These are phyloP conservation scores for Wasmannia auropunctata DNA, from an alignment of 1,140 invertebrate species.

Conservation along the genomic window DNA sequence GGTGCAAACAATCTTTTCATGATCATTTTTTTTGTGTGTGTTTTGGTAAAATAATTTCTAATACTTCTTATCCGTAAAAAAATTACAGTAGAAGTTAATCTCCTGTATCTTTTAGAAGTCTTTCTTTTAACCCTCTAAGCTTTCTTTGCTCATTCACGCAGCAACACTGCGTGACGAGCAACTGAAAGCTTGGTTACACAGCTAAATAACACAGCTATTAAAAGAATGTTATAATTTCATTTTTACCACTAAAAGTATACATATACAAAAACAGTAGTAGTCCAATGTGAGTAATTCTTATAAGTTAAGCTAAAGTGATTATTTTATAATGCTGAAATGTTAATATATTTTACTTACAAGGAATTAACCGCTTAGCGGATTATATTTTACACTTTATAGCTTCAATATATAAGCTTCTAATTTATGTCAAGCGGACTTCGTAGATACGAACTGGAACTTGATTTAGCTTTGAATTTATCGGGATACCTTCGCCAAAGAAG, in stretches of 20 bases:
- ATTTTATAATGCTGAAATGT: neutral
- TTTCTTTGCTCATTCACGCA: neutral
- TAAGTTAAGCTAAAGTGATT: neutral
- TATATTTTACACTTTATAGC: neutral
- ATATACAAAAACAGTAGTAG: neutral
- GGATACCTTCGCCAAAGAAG: neutral
- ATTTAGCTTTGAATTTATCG: slow-evolving; percentile 5
- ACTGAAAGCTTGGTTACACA: neutral
- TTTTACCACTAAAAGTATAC: neutral
- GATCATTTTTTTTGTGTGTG: neutral
- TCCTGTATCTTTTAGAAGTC: neutral
- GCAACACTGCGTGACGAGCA: neutral
- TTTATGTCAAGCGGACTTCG: neutral
- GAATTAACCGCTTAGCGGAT: neutral
- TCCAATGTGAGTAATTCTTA: neutral
- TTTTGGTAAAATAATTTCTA: neutral
- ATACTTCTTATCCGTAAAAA: neutral
- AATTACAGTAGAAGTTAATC: neutral
- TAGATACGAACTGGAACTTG: neutral
- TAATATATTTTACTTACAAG: neutral
- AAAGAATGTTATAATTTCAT: neutral
- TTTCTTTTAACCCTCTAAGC: neutral
- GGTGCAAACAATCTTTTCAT: neutral
- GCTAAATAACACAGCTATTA: too few species aligned
- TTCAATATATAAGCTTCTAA: neutral